Conservation (phyloP, 2,888 invertebrate genomes). For the Apotomis turbidana region DNA sequence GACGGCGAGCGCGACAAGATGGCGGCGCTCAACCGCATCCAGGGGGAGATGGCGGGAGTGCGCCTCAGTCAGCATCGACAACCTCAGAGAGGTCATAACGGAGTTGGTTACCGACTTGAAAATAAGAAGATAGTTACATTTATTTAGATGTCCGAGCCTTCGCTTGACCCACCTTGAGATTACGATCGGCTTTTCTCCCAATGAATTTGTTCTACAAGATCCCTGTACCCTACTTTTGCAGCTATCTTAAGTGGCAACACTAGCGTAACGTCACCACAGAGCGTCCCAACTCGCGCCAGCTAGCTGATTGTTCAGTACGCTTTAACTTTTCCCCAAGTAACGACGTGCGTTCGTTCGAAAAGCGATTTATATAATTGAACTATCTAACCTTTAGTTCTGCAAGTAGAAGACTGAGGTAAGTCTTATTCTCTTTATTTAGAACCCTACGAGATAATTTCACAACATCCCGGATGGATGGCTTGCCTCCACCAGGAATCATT, state of each 20-base stretch:
- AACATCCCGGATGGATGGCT: neutral
- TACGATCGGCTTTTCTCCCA: slow-evolving; percentile 17
- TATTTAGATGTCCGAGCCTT: slow-evolving; percentile 10
- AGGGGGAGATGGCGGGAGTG: too few species aligned
- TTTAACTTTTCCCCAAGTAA: slow-evolving; percentile 20
- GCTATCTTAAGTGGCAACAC: slow-evolving; percentile 2
- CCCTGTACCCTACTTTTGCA: neutral
- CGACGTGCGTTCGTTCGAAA: slow-evolving; percentile 26
- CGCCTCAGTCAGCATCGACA: too few species aligned
- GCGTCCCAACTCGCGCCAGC: slow-evolving; percentile 4
- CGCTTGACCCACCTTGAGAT: slow-evolving; percentile 14
- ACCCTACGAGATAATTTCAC: neutral
- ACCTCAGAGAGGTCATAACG: too few species aligned
- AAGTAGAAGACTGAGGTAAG: slow-evolving; percentile 11
- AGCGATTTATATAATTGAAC: slow-evolving; percentile 1
- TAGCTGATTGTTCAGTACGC: slow-evolving; percentile 28
- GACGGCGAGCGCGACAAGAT: too few species aligned
- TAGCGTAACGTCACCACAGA: neutral
- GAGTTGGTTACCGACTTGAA: too few species aligned
- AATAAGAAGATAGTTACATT: too few species aligned
- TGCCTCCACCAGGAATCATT: neutral
- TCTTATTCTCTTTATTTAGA: neutral
- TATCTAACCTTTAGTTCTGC: slow-evolving; percentile 9
- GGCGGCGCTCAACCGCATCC: too few species aligned
- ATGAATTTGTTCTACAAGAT: neutral